Evolutionary conservation across 2,113 vertebrate species (phyloP).

Genomic region (Carollia perspicillata): DNA sequence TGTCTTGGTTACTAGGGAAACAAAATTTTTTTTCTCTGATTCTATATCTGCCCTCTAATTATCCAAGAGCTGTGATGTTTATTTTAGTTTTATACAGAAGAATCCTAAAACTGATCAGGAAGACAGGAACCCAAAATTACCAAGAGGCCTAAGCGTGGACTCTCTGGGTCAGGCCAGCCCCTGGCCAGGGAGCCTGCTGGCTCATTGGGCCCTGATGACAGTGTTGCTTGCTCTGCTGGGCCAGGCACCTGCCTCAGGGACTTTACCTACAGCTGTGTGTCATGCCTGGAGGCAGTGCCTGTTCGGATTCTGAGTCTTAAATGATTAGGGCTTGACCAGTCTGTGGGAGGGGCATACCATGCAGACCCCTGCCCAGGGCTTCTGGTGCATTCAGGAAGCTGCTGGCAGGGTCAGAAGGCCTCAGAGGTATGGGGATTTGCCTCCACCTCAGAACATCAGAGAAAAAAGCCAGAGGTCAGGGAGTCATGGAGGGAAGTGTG

Average conservation of each 20-base stretch:
- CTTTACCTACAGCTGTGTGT: not conserved
- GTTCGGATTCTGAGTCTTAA: not conserved
- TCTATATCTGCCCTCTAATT: not conserved
- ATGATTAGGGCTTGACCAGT: not conserved
- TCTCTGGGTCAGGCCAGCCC: fast-evolving
- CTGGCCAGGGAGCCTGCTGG: not conserved
- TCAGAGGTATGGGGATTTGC: not conserved
- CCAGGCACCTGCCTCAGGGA: not conserved
- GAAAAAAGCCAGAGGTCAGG: not conserved
- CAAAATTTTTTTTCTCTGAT: not conserved
- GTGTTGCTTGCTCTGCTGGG: not conserved
- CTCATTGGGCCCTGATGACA: not conserved
- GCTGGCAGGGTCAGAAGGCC: not conserved
- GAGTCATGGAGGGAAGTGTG: not conserved
- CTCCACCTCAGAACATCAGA: not conserved
- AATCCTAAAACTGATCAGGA: not conserved
- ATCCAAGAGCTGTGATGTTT: not conserved
- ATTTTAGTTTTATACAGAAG: not conserved
- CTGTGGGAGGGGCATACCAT: not conserved
- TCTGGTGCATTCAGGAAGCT: not conserved
- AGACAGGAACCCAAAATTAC: not conserved
- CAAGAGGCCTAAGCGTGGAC: not conserved
- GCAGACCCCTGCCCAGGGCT: not conserved
- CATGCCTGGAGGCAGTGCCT: not conserved
- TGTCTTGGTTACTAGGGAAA: not conserved